phyloP scores from a whole-genome alignment of 2,113 vertebrate genomes.

The Ovis aries region DNA sequence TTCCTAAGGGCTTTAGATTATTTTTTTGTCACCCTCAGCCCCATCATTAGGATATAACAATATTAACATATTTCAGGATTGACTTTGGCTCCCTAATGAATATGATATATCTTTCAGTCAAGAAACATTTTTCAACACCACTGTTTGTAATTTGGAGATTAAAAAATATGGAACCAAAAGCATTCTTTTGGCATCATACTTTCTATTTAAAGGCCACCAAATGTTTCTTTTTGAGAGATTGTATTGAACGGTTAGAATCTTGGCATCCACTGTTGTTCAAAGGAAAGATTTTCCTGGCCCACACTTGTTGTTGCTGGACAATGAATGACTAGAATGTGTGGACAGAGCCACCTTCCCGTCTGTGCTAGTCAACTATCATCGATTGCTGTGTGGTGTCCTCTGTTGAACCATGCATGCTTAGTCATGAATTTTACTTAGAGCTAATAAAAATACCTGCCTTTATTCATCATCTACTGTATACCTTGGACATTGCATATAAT shows the following conservation, averaged over 20 bases:
- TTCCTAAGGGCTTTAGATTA: constrained; percentile 70
- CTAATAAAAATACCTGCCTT: constrained; percentile 35
- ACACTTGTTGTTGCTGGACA: constrained; percentile 45
- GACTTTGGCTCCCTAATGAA: constrained; percentile 36
- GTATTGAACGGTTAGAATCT: constrained; percentile 64
- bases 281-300: constrained; percentile 55
- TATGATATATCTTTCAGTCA: constrained; percentile 68
- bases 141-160: constrained; percentile 70
- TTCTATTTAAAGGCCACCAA: constrained; percentile 80
- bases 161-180: constrained; percentile 64
- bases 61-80: constrained; percentile 64
- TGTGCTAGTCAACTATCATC: constrained; percentile 18
- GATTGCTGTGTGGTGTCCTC: neutral
- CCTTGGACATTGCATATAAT: neutral
- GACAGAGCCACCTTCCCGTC: constrained; percentile 50
- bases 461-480: constrained; percentile 20
- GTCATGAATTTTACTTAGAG: constrained; percentile 37
- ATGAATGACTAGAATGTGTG: constrained; percentile 42
- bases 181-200: constrained; percentile 71
- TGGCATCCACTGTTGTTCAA: constrained; percentile 37
- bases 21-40: constrained; percentile 14
- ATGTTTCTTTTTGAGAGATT: constrained; percentile 77
- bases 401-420: constrained; percentile 23
- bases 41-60: constrained; percentile 2
- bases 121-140: constrained; percentile 64